A percentile compares a stretch with the other conserved stretches of the same genome.
Conservation (phyloP, 2,888 invertebrate species). For the Aelia acuminata region DNA sequence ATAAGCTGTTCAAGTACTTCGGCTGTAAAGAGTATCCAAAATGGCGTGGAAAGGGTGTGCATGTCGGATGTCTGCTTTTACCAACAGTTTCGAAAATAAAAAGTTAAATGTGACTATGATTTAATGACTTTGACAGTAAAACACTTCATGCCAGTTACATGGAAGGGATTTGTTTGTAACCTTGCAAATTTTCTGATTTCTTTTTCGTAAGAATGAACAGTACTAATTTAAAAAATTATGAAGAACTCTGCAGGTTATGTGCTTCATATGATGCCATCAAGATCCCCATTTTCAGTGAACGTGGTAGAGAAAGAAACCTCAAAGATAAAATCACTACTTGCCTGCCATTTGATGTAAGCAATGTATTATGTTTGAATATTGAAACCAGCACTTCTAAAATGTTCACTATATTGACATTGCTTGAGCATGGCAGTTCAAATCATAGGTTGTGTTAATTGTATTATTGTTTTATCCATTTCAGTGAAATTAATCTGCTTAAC, state of each 20-base stretch:
- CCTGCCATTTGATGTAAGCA: conserved; percentile 70
- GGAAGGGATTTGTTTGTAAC: background rate
- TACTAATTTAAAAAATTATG: conserved; percentile 67
- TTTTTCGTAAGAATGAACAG: conserved; percentile 28
- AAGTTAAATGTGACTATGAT: background rate
- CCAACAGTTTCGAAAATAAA: background rate
- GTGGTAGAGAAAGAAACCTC: conserved; percentile 70
- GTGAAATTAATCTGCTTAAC: conserved; percentile 9
- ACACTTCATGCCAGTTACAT: background rate
- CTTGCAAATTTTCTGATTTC: background rate
- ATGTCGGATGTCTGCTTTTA: conserved; percentile 40
- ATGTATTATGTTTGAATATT: conserved; percentile 40
- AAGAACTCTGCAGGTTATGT: conserved; percentile 71
- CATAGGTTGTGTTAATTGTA: conserved; percentile 31
- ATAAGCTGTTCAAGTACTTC: conserved; percentile 49
- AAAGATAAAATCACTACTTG: conserved; percentile 71
- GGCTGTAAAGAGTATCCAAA: conserved; percentile 45
- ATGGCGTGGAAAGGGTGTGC: conserved; percentile 55
- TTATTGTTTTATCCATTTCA: conserved; percentile 40
- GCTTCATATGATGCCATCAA: conserved; percentile 71
- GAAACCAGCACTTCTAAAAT: conserved; percentile 43
- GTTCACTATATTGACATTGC: conserved; percentile 10
- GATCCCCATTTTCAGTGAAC: conserved; percentile 71
- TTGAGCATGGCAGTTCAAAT: conserved; percentile 13
- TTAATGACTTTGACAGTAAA: background rate